Evolutionary conservation across 2,888 invertebrate species (phyloP).

Genomic region (Agrotis clavis): DNA sequence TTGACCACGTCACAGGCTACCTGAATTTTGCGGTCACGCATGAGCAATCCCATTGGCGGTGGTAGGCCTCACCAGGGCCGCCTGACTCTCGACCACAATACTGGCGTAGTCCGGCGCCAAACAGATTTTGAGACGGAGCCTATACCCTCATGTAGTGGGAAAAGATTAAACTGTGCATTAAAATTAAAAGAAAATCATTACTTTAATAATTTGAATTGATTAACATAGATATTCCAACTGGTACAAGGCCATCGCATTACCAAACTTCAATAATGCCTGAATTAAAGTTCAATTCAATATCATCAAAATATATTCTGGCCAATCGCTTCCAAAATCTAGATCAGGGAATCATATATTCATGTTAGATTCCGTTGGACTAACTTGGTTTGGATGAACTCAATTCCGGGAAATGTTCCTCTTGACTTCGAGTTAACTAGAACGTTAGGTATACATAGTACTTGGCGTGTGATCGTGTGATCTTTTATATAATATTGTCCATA

Average conservation of each 20-base stretch:
- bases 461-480: not conserved
- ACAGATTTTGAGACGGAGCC: no score
- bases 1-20: no score
- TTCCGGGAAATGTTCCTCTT: slow-evolving; percentile 45
- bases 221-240: not conserved
- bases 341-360: slow-evolving; percentile 53
- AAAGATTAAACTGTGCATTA: no score
- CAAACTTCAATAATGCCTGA: not conserved
- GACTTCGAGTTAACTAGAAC: slow-evolving; percentile 41
- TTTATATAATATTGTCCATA: not conserved
- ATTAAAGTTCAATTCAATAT: not conserved
- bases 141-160: no score
- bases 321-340: slow-evolving; percentile 39
- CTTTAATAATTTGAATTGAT: no score
- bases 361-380: slow-evolving; percentile 42
- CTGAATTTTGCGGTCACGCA: no score
- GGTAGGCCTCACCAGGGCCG: no score
- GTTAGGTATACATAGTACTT: slow-evolving; percentile 41
- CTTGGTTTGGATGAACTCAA: slow-evolving; percentile 43
- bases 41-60: no score
- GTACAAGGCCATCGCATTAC: not conserved
- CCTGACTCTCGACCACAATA: no score
- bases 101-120: no score
- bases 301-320: slow-evolving; percentile 18
- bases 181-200: no score